Evolutionary conservation across 2,888 invertebrate genomes (phyloP).

Genomic region (Lycocerus yunnanus): DNA sequence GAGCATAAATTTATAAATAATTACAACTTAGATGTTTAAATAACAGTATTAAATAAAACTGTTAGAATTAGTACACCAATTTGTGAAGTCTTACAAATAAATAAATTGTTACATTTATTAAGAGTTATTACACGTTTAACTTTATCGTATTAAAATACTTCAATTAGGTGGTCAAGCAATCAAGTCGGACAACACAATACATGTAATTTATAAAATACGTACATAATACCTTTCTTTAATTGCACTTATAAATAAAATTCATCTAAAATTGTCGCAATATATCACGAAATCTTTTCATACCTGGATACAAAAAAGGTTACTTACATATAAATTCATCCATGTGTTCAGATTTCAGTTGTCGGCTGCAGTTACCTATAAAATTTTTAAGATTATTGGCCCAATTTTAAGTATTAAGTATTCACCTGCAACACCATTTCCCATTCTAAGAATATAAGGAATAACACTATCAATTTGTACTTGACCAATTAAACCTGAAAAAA

Average conservation of each 20-base stretch:
- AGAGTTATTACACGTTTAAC: not conserved
- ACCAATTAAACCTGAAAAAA: constrained; percentile 89
- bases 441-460: constrained; percentile 86
- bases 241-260: not conserved
- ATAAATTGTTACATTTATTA: not conserved
- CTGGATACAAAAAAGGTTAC: constrained; percentile 8
- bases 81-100: not conserved
- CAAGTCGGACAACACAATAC: not conserved
- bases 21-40: not conserved
- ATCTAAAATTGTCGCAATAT: not conserved
- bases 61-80: not conserved
- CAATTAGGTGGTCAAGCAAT: not conserved
- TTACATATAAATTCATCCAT: constrained; percentile 39
- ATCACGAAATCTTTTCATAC: not conserved
- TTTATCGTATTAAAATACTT: not conserved
- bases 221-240: not conserved
- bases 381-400: not conserved
- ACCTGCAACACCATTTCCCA: constrained; percentile 42
- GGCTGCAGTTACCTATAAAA: constrained; percentile 35
- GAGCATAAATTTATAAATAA: not conserved
- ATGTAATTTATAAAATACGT: not conserved
- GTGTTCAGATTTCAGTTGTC: constrained; percentile 51
- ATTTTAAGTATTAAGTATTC: not conserved
- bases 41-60: not conserved
- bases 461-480: constrained; percentile 95